Conservation (phyloP, 2,797 vertebrate genomes). For the Chaunax sp. region DNA sequence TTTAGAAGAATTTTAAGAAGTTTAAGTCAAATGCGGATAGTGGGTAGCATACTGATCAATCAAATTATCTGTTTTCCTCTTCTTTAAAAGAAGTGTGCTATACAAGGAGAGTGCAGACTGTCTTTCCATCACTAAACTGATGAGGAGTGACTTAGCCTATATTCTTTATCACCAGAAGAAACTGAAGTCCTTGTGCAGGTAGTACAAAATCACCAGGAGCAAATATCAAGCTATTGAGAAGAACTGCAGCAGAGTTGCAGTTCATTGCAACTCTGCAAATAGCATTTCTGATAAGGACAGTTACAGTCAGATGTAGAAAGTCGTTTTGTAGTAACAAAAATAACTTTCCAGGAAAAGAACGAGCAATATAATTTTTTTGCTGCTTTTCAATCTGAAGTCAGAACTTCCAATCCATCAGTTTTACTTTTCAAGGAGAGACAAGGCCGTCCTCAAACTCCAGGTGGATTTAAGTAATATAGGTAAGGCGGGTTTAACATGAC, state of each 20-base stretch:
- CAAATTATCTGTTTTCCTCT: no score
- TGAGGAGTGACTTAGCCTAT: background rate
- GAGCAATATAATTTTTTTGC: background rate
- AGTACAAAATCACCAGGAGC: conserved; percentile 17
- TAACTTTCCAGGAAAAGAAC: background rate
- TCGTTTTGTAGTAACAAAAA: background rate
- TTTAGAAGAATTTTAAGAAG: no score
- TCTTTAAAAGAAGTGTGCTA: no score
- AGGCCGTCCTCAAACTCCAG: background rate
- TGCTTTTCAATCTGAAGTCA: background rate
- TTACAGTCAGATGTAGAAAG: background rate
- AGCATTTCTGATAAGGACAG: background rate
- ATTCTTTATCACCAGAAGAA: background rate
- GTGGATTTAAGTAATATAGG: no score
- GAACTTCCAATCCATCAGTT: background rate
- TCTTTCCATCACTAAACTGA: no score
- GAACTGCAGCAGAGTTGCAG: background rate
- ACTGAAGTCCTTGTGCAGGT: conserved; percentile 31
- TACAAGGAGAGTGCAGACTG: no score
- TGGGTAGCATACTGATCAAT: no score
- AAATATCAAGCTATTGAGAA: conserved; percentile 25
- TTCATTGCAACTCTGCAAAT: no score
- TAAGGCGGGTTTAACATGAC: background rate
- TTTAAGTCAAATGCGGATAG: no score
- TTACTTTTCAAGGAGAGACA: background rate